phyloP scores from a whole-genome alignment of 92 coral and sea anemone genomes.

The Epizoanthus fatuus region DNA sequence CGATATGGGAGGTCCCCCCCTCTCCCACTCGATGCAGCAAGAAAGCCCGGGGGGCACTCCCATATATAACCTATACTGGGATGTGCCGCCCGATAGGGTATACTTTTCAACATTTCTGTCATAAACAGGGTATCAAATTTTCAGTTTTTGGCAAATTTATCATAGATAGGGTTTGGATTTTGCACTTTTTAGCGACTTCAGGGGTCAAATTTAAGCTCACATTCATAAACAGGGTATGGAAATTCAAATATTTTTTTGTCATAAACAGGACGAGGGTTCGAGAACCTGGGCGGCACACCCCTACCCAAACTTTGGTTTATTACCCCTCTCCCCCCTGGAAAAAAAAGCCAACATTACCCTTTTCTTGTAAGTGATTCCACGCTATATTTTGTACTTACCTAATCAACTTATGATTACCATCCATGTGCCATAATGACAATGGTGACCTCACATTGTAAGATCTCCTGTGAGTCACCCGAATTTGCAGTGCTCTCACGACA shows the following conservation, averaged over 20 bases:
- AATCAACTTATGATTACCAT: constrained; percentile 17
- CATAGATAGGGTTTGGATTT: background rate
- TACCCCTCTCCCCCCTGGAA: no score
- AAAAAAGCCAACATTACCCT: no score
- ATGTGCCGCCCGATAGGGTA: background rate
- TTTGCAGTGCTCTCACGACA: constrained; percentile 38
- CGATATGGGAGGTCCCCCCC: no score
- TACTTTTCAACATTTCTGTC: constrained; percentile 16
- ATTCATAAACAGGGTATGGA: constrained; percentile 21
- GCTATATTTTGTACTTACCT: background rate
- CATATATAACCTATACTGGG: constrained; percentile 23
- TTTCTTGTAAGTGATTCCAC: no score
- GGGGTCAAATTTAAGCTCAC: constrained; percentile 1
- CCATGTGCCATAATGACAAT: constrained; percentile 51
- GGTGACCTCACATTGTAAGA: constrained; percentile 47
- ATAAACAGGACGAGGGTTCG: no score
- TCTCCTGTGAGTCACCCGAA: constrained; percentile 47
- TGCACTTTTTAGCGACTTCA: constrained; percentile 11
- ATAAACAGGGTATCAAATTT: constrained; percentile 19
- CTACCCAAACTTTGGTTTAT: no score
- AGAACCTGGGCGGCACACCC: no score
- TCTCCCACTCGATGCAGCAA: no score
- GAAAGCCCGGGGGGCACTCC: constrained; percentile 9
- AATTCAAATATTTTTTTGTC: constrained; percentile 2
- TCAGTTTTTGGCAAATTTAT: constrained; percentile 7